A percentile compares a stretch with the other conserved stretches of the same genome.
Evolutionary conservation across 1,140 invertebrate genomes (phyloP).

Genomic region (Phortica variegata): DNA sequence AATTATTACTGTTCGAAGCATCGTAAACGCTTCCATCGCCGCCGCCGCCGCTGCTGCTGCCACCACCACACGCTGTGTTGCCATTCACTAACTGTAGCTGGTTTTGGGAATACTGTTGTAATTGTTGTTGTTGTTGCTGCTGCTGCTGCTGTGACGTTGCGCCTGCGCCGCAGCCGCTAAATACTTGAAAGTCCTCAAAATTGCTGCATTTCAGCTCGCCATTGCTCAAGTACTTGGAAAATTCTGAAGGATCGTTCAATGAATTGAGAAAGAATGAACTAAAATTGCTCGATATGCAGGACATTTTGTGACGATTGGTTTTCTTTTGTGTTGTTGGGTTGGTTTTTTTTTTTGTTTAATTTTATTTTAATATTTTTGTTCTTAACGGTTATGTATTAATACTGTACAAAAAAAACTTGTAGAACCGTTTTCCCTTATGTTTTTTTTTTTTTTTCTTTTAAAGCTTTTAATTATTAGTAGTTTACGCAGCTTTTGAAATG

Average conservation of each 20-base stretch:
- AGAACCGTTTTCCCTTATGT: no score
- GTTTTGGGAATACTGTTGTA: conserved; percentile 33
- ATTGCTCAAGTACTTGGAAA: conserved; percentile 57
- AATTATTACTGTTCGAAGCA: conserved; percentile 2
- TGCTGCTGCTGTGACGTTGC: conserved; percentile 25
- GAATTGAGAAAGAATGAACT: conserved; percentile 56
- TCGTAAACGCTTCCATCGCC: conserved; percentile 13
- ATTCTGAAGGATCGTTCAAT: conserved; percentile 55
- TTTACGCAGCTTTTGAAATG: conserved; percentile 28
- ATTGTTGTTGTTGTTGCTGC: conserved; percentile 32
- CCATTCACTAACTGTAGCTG: conserved; percentile 21
- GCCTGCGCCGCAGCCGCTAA: conserved; percentile 34
- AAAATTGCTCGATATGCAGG: conserved; percentile 57
- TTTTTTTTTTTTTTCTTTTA: conserved; percentile 20
- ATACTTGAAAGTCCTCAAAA: conserved; percentile 56
- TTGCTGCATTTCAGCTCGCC: conserved; percentile 51
- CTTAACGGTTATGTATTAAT: no score
- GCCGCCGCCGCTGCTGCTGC: conserved; percentile 14
- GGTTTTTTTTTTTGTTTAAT: conserved; percentile 33
- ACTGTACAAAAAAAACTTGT: no score
- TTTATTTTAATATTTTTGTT: no score
- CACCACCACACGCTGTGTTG: conserved; percentile 11
- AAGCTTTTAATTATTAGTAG: conserved; percentile 17
- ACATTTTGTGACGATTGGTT: conserved; percentile 34
- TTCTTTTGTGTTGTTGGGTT: conserved; percentile 6